Base-by-base conservation (phyloP, 30 jellyfish, hydroid and myxozoan species). In the Cassiopea xamachana region DNA sequence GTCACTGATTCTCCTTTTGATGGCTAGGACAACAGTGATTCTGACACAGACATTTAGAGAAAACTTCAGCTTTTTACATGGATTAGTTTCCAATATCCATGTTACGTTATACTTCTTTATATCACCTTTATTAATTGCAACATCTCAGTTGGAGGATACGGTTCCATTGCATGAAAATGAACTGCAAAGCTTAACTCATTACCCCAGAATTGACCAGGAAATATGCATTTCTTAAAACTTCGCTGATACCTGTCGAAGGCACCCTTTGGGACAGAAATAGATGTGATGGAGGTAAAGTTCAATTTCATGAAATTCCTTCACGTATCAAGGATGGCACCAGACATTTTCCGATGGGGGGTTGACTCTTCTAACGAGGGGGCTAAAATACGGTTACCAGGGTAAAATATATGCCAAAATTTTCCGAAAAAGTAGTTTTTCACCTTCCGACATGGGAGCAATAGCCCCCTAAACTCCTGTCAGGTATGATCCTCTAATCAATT, bases 31-130 rank as follows among this genome's bases (percentile, higher is more conserved):
- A 71, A 46, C 67, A 73, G 77, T 85, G 87, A 85, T 73, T 72
- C 87, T n/a, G 93, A 84, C 86, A 85, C 82, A 71, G 88, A 85
- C 62, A 39, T 60, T 73, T 85, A 85, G 85, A 73, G n/a, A 79
- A 74, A 85, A 55, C 87, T 59, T 39, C 79, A 61, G 44, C 90
- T 1, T 47, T 7, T 7, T 55, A 55, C 64, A 55, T 55, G 10
- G 12, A 55, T 55, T 55, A 55, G 12, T 55, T 6, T 55, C 7
- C 7, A 55, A 55, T 55, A 3, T 55, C 64, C 64, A 55, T 55
- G 7, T 55, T 55, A 55, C 12, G 12, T 55, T 55, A 55, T 55
- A 10, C 12, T 55, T 6, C 10, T 10, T 3, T 55, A 55, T 55
- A 55, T 6, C 7, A 55, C 10, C 64, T 55, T 55, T 55, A 55